Evolutionary conservation across 2,888 invertebrate genomes (phyloP).

Genomic region (Myopa tessellatipennis): DNA sequence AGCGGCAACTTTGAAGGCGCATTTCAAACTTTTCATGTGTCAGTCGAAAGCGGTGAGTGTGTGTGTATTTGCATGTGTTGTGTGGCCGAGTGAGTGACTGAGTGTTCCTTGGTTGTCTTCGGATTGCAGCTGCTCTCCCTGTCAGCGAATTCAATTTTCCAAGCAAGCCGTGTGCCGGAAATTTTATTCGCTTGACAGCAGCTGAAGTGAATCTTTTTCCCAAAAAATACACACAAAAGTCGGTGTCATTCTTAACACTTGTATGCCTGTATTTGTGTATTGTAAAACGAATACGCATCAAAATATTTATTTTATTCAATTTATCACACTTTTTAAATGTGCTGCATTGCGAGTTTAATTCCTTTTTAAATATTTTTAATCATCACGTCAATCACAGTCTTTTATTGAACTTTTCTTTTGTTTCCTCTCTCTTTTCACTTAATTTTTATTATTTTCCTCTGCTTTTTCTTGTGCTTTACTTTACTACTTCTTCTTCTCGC

Average conservation of each 20-base stretch:
- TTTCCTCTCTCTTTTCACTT: too few species aligned
- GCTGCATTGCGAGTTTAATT: too few species aligned
- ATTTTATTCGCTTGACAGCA: slow-evolving; percentile 7
- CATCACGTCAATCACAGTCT: too few species aligned
- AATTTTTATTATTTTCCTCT: background rate
- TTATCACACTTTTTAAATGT: too few species aligned
- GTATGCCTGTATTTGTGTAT: background rate
- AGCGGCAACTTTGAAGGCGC: background rate
- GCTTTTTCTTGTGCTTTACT: background rate
- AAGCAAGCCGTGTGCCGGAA: slow-evolving; percentile 1
- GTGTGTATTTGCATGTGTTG: background rate
- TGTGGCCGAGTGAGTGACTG: background rate
- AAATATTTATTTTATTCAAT: too few species aligned
- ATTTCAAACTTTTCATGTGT: background rate
- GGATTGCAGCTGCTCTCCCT: background rate
- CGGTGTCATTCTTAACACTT: background rate
- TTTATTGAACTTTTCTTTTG: too few species aligned
- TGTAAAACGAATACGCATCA: too few species aligned
- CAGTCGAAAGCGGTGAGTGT: background rate
- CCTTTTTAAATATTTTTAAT: too few species aligned
- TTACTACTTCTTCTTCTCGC: background rate
- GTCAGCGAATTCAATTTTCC: slow-evolving; percentile 6
- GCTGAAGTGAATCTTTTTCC: background rate
- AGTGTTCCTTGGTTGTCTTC: background rate
- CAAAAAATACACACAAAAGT: too few species aligned